Evolutionary conservation across 2,888 invertebrate species (phyloP), one percentile per base, ranked within the genome.

Genomic region (Eupithecia centaureata): DNA sequence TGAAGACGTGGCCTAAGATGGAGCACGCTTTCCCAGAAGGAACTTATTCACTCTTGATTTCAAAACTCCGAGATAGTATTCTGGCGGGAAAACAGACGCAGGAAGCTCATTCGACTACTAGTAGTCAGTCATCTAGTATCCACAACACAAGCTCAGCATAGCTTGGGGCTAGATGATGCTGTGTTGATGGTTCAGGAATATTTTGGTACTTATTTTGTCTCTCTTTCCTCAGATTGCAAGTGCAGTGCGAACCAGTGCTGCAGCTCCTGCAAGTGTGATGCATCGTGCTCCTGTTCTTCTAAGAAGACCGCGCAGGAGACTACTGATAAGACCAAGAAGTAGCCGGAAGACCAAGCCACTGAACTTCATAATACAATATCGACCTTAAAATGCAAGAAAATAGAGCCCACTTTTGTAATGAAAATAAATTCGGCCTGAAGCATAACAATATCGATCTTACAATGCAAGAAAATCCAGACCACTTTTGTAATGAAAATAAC

Each of bases 221-320:
- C 32, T 47, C 1, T 12, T 47, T 22, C 35, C 47, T 22, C 84
- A 94, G 93, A 72, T 70, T 94, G 93, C 81, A 92, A 91, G 74
- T 93, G 93, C 87, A 89, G 86, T 47, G 62, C 86, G 5, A 83
- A 79, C 60, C 89, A 92, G 77, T 92, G 92, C 79, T 82, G 91
- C 76, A 81, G 86, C 68, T 78, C 82, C 28, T 93, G 91, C 82
- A 90, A 91, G 73, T 92, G 91, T 72, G 93, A 93, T 63, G 73
- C 91, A 0, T 85, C 86, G 3, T 93, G 94, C 85, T 86, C 81
- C 22, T 94, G 94, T 80, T 71, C 83, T 1, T 83, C 87, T 76
- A 93, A 93, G 77, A 85, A 83, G 47, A 65, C 83, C 8, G 73
- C 82, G 0, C 73, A 82, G 8, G 78, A 84, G 8, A 76, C 82